Conservation (phyloP, 1,140 invertebrate species). For the Drosophila grimshawi region DNA sequence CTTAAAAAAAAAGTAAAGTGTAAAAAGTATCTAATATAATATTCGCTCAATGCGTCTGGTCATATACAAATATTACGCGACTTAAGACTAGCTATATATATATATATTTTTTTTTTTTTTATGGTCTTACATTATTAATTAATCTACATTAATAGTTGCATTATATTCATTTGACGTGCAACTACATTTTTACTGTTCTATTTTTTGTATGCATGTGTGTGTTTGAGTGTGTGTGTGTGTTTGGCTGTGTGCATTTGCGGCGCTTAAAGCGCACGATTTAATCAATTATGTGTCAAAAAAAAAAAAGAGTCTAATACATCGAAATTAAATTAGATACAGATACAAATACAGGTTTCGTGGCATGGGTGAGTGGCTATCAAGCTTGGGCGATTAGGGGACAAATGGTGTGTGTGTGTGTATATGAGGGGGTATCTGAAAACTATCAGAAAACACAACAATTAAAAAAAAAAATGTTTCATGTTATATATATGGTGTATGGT, state of each 20-base stretch:
- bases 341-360: slow-evolving; percentile 36
- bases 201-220: slow-evolving; percentile 1
- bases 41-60: slow-evolving; percentile 36
- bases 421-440: slow-evolving; percentile 23
- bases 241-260: slow-evolving; percentile 5
- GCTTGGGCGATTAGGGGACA: background rate
- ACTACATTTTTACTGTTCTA: slow-evolving; percentile 13
- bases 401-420: slow-evolving; percentile 2
- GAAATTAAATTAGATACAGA: slow-evolving; percentile 34
- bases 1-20: background rate
- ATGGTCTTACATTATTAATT: slow-evolving; percentile 3
- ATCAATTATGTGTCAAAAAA: background rate
- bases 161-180: slow-evolving; percentile 18
- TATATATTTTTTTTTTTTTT: slow-evolving; percentile 12
- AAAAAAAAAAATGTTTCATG: slow-evolving; percentile 1
- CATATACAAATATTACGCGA: slow-evolving; percentile 32
- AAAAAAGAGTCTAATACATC: slow-evolving; percentile 6
- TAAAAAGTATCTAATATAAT: slow-evolving; percentile 13
- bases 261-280: slow-evolving; percentile 28
- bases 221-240: slow-evolving; percentile 6
- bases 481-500: slow-evolving; percentile 1
- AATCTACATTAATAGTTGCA: slow-evolving; percentile 17
- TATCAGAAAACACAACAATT: slow-evolving; percentile 2
- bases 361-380: slow-evolving; percentile 19
- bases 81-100: slow-evolving; percentile 28